phyloP scores from a whole-genome alignment of 2,888 invertebrate species.

The Dicyrtomina minuta region DNA sequence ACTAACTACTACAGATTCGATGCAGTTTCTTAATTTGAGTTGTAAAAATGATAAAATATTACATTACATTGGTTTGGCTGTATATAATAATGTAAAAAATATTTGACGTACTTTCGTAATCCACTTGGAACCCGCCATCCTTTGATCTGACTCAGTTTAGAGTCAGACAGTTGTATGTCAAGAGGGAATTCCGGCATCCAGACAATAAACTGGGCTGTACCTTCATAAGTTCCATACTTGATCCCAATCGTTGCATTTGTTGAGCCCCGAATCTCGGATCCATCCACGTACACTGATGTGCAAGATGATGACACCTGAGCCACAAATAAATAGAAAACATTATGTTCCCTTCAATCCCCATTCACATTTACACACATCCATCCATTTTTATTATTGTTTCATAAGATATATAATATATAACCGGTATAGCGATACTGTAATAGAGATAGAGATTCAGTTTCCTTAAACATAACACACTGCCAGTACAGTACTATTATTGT shows the following conservation, averaged over 20 bases:
- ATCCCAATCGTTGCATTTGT: conserved; percentile 92
- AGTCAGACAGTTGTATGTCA: conserved; percentile 85
- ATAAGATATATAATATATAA: too few species aligned
- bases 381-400: not conserved
- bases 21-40: too few species aligned
- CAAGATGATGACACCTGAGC: conserved; percentile 89
- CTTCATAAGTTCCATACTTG: conserved; percentile 87
- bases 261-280: conserved; percentile 90
- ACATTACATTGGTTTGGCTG: not conserved
- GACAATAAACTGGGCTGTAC: conserved; percentile 83
- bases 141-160: conserved; percentile 86
- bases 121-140: conserved; percentile 90
- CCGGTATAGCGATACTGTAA: too few species aligned
- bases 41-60: not conserved
- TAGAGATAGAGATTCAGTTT: too few species aligned
- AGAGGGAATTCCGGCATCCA: conserved; percentile 97
- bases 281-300: conserved; percentile 93
- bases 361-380: not conserved
- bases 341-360: not conserved
- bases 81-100: conserved; percentile 1
- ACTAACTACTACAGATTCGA: too few species aligned
- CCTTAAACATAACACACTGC: too few species aligned
- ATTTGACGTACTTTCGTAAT: conserved; percentile 56
- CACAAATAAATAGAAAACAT: conserved; percentile 42
- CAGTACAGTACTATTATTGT: too few species aligned